phyloP scores from a whole-genome alignment of 2,797 vertebrate genomes.

The Sparus aurata region DNA sequence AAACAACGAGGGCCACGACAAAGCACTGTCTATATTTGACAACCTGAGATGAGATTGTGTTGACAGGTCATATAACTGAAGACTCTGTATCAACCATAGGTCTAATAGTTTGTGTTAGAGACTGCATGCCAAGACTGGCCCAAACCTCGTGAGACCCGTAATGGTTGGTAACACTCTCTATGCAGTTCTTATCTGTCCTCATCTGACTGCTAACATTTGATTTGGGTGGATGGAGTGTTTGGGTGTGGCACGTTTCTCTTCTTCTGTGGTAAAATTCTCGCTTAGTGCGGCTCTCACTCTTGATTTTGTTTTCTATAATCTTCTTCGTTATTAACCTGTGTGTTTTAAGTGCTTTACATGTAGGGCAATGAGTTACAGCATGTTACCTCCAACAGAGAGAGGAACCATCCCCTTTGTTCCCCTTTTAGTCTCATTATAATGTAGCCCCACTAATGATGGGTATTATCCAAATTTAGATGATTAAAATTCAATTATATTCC shows the following conservation, averaged over 20 bases:
- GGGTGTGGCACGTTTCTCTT: neutral
- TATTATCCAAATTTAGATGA: conserved; percentile 65
- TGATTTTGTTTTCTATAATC: neutral
- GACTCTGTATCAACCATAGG: neutral
- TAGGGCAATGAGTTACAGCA: conserved; percentile 1
- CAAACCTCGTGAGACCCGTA: neutral
- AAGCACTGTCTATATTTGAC: no score
- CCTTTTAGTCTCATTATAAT: conserved; percentile 55
- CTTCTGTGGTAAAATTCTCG: neutral
- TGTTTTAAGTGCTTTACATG: conserved; percentile 29
- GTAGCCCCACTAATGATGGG: conserved; percentile 57
- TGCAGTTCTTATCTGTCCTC: neutral
- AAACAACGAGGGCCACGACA: no score
- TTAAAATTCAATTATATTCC: conserved; percentile 67
- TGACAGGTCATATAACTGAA: neutral
- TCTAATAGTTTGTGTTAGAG: neutral
- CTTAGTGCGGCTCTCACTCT: neutral
- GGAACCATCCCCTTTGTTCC: conserved; percentile 23
- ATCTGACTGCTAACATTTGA: neutral
- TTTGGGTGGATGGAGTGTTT: neutral
- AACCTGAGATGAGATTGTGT: no score
- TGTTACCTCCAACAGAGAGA: conserved; percentile 30
- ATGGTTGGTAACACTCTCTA: neutral
- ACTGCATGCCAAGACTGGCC: conserved; percentile 11
- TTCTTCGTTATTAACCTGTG: neutral